Conservation (phyloP, 2,113 vertebrate species). For the Petroica traversi region DNA sequence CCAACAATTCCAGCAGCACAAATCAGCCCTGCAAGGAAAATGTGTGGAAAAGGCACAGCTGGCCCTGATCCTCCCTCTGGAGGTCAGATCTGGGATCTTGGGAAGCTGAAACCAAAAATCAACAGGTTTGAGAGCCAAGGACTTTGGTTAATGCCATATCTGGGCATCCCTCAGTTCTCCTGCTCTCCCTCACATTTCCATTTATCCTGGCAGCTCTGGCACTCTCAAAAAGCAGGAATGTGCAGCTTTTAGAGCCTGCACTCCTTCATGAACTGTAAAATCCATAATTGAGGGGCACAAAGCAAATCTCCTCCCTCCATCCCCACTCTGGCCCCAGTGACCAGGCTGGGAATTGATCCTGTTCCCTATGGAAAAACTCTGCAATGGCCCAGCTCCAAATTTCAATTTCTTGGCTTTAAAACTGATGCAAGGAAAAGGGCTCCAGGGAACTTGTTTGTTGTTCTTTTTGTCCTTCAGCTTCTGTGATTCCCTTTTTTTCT, state of each 20-base stretch:
- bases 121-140: neutral
- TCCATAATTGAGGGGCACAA: slow-evolving; percentile 40
- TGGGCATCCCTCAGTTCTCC: neutral
- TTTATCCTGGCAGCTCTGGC: neutral
- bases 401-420: neutral
- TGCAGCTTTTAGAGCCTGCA: slow-evolving; percentile 22
- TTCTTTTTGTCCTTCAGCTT: neutral
- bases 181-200: neutral
- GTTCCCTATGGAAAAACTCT: neutral
- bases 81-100: neutral
- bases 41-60: neutral
- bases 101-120: neutral
- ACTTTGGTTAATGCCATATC: neutral
- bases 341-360: slow-evolving; percentile 24
- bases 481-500: neutral
- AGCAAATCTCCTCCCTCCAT: slow-evolving; percentile 26
- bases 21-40: neutral
- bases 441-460: neutral
- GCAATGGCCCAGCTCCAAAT: neutral
- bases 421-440: neutral
- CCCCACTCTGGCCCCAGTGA: neutral
- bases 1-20: neutral
- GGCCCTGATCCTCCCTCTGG: neutral
- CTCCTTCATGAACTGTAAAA: slow-evolving; percentile 57
- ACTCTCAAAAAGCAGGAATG: neutral